These are phyloP conservation scores for Lordiphosa clarofinis DNA, from an alignment of 1,140 invertebrate species.

Conservation along the genomic window DNA sequence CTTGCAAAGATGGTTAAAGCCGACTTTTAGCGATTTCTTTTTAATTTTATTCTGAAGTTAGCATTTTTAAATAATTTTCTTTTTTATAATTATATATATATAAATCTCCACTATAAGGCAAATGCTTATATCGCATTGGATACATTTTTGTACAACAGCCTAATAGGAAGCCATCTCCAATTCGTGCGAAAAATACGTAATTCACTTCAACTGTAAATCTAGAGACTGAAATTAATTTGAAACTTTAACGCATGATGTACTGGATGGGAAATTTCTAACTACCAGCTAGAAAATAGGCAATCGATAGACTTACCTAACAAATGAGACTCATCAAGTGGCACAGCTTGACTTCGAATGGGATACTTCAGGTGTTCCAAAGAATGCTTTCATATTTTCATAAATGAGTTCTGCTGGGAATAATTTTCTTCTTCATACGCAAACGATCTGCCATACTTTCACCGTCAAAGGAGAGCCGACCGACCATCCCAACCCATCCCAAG, in stretches of 20 bases:
- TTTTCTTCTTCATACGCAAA: neutral
- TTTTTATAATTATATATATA: too few relatives aligned
- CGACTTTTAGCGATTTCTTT: too few relatives aligned
- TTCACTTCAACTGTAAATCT: neutral
- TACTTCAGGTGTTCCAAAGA: neutral
- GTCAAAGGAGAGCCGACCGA: neutral
- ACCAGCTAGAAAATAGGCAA: slow-evolving; percentile 1
- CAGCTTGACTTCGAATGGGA: slow-evolving; percentile 4
- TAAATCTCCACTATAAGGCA: too few relatives aligned
- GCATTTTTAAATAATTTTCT: neutral
- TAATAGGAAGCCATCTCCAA: slow-evolving; percentile 4
- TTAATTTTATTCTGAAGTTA: too few relatives aligned
- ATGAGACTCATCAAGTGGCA: slow-evolving; percentile 1
- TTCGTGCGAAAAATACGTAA: neutral
- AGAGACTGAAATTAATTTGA: slow-evolving; percentile 1
- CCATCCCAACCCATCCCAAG: neutral
- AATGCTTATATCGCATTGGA: slow-evolving; percentile 6
- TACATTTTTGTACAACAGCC: neutral
- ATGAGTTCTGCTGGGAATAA: neutral
- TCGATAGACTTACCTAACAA: slow-evolving; percentile 3
- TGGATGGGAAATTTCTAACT: neutral
- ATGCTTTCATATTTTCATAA: slow-evolving; percentile 1
- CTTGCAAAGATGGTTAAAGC: too few relatives aligned
- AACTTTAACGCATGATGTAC: neutral
- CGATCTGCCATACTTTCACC: slow-evolving; percentile 1